Base-by-base conservation (phyloP, 2,888 invertebrate genomes). In the Cephonodes hylas region DNA sequence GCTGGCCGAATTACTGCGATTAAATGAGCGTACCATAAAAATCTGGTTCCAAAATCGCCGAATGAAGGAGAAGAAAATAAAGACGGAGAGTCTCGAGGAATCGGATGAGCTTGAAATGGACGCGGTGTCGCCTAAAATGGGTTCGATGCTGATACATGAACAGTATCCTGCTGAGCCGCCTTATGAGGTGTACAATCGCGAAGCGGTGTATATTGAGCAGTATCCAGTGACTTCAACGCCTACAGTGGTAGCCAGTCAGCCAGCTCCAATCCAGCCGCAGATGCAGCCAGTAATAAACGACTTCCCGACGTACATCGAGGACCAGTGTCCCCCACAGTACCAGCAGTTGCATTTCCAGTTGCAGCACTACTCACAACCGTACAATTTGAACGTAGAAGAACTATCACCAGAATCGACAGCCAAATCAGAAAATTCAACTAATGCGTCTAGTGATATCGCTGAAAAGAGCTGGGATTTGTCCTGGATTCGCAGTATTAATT, bases 11-110 rank as follows among this genome's bases (percentile, higher is more conserved):
- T 44, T 62, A 3, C 68, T 83, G 0, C 66, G 63, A 0, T 64
- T 88, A 18, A 84, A 84, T 58, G 88, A 89, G 63, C 78, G 85
- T 1, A 85, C 83, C 0, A 95, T 97, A 57, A 97, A 97, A 81
- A 96, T 96, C 42, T 97, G 96, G 96, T 97, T 97, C 79, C 96
- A 97, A 76, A 96, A 96, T 78, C 91, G 96, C 0, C 88, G 96
- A 0, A 97, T 96, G 96, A 95, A 95, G 67, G 92, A 89, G 73
- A 95, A 95, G 78, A 95, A 95, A 74, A 94, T 94, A 64, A 86
- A 86, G 42, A 73, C 79, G 2, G 88, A 88, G 60, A 71, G 70
- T 63, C 61, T 76, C 0, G 85, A 85, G 60, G 83, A 83, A 25
- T 72, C 71, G 0, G 84, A 86, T 64, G 85, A 84, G 38, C 73